Evolutionary conservation across 1,140 invertebrate species (phyloP), one percentile per base, ranked within the genome.

Genomic region (Parasteatoda tepidariorum): DNA sequence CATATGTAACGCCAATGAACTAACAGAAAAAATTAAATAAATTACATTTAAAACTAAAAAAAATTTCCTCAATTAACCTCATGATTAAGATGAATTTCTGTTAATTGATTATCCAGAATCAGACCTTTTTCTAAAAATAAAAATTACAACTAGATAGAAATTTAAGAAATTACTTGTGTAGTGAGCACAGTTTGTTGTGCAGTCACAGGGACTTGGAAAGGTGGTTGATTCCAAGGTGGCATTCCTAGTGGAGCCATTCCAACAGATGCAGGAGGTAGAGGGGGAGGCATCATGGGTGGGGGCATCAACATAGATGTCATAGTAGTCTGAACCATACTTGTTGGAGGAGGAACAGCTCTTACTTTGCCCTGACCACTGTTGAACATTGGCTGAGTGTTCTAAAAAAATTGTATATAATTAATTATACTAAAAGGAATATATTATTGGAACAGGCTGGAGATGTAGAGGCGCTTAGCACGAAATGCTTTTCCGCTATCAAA

Each of bases 271-370:
- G 73, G 71, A 15, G 83, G 83, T 30, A 62, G 61, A 30, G 83
- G 83, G 1, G 83, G 83, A 15, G 83, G 83, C 74, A 79, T 84
- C 26, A 71, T 48, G 3, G 84, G 74, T 5, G 74, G 66, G 13
- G 66, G 73, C 26, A 75, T 48, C 15, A 71, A 68, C 76, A 79
- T 81, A 5, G 54, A 31, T 18, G 67, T 70, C 76, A 79, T 81
- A 15, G 54, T 22, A 26, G 67, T 82, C 22, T 82, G 78, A 28
- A 70, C 57, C 22, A 62, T 28, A 7, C 34, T 71, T 9, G 78
- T 82, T 13, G 78, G 38, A 22, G 78, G 67, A n/a, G 78, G 67
- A n/a, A 61, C 55, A 61, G 9, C 48, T 28, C 28, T 22, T n/a
- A 55, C 13, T 31, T 82, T 82, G 33, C 71, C 71, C 28, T 82